A percentile compares a stretch with the other conserved stretches of the same genome.
Conservation (phyloP, 2,113 vertebrate genomes). For the Notiomystis cincta region DNA sequence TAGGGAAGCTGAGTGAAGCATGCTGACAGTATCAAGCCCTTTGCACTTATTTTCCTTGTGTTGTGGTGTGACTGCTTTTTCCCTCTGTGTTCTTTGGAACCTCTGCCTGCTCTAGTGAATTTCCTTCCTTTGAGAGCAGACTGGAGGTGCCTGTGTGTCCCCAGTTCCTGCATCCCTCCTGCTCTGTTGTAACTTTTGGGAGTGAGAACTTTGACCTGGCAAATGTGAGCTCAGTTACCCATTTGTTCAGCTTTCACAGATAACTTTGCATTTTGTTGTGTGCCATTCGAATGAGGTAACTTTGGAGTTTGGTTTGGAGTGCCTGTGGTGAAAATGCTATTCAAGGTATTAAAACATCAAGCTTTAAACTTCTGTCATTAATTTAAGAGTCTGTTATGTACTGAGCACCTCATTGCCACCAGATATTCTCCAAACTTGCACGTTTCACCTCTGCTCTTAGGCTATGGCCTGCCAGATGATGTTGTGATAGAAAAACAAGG, state of each 20-base stretch:
- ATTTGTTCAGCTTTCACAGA: background rate
- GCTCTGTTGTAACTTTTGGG: background rate
- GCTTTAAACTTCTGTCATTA: background rate
- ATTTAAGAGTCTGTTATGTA: background rate
- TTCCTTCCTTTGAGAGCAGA: background rate
- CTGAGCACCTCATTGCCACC: background rate
- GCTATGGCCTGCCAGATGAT: conserved; percentile 91
- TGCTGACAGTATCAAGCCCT: background rate
- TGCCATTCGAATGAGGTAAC: background rate
- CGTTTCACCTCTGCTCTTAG: conserved; percentile 57
- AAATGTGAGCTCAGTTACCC: background rate
- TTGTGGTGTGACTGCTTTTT: background rate
- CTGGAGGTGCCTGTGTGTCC: background rate
- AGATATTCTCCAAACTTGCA: background rate
- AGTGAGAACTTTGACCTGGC: background rate
- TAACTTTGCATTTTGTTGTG: background rate
- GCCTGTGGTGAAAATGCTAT: background rate
- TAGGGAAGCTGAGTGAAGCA: background rate
- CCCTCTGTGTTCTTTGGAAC: background rate
- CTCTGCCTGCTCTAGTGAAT: background rate
- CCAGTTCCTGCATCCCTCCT: background rate
- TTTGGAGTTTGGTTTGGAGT: background rate
- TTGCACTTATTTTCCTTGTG: background rate
- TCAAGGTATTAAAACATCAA: background rate
- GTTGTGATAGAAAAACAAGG: conserved; percentile 90